Evolutionary conservation across 2,888 invertebrate species (phyloP).

Genomic region (Cistogaster globosa): DNA sequence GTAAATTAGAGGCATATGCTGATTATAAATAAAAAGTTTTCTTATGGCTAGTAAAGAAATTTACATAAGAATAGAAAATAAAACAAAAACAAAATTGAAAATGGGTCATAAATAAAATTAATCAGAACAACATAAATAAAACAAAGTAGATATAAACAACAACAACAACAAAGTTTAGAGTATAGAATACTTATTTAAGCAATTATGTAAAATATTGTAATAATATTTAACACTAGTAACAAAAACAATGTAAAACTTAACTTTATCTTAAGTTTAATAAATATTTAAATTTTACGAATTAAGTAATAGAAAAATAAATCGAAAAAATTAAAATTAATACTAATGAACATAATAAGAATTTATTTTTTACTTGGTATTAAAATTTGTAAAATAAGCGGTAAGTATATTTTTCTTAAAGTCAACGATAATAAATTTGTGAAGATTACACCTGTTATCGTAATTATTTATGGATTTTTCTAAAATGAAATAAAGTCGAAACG

Average conservation of each 20-base stretch:
- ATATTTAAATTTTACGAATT: conserved; percentile 69
- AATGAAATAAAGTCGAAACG: no score
- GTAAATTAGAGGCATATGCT: conserved; percentile 17
- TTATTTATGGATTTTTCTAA: no score
- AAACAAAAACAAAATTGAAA: neutral
- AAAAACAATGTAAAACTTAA: conserved; percentile 37
- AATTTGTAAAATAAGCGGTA: neutral
- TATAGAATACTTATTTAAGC: conserved; percentile 60
- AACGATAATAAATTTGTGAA: no score
- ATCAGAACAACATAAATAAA: conserved; percentile 27
- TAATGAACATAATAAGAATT: conserved; percentile 37
- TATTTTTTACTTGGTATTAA: neutral
- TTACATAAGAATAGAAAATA: conserved; percentile 70
- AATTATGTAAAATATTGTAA: conserved; percentile 70
- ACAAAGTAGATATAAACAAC: conserved; percentile 34
- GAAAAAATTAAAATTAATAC: conserved; percentile 67
- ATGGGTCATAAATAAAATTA: conserved; percentile 28
- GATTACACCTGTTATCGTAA: no score
- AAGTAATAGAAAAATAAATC: conserved; percentile 70
- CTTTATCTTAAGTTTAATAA: conserved; percentile 57
- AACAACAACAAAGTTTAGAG: conserved; percentile 35
- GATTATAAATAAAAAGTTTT: conserved; percentile 38
- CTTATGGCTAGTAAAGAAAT: conserved; percentile 70
- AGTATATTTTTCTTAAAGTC: neutral
- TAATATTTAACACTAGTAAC: conserved; percentile 26